Percentiles rank a stretch among this genome's conserved stretches.
Conservation (phyloP, 2,888 invertebrate species). For the Agrochola lychnidis region DNA sequence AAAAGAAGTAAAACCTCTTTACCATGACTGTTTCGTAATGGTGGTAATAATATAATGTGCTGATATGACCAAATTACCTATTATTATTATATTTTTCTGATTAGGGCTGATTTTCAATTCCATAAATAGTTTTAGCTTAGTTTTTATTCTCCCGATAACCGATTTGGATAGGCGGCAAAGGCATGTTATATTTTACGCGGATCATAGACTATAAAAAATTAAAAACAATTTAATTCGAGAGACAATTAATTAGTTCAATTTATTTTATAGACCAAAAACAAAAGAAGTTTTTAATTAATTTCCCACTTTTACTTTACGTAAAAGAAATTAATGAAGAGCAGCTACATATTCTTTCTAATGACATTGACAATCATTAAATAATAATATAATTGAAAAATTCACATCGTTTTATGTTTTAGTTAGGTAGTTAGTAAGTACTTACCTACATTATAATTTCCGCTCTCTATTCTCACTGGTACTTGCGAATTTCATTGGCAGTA, state of each 20-base stretch:
- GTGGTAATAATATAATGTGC: background rate
- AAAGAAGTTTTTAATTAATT: conserved; percentile 36
- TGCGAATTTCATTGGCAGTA: conserved; percentile 55
- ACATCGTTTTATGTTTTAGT: conserved; percentile 46
- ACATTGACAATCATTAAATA: conserved; percentile 8
- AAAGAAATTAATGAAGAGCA: conserved; percentile 22
- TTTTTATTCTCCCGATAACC: no score
- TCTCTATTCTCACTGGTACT: conserved; percentile 61
- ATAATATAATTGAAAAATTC: conserved; percentile 45
- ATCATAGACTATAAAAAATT: background rate
- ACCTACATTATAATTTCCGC: conserved; percentile 54
- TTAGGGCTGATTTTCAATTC: background rate
- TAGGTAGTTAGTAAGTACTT: background rate
- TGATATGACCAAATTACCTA: background rate
- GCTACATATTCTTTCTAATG: conserved; percentile 15
- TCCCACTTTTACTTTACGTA: conserved; percentile 7
- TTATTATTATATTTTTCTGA: background rate
- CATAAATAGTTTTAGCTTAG: background rate
- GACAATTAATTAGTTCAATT: no score
- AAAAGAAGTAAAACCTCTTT: background rate
- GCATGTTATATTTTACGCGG: background rate
- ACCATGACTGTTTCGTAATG: background rate
- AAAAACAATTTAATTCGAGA: background rate
- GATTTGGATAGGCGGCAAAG: background rate
- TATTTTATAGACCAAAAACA: conserved; percentile 1